Evolutionary conservation across 1,140 invertebrate genomes (phyloP), one percentile per base, ranked within the genome.

Genomic region (Uloborus diversus): DNA sequence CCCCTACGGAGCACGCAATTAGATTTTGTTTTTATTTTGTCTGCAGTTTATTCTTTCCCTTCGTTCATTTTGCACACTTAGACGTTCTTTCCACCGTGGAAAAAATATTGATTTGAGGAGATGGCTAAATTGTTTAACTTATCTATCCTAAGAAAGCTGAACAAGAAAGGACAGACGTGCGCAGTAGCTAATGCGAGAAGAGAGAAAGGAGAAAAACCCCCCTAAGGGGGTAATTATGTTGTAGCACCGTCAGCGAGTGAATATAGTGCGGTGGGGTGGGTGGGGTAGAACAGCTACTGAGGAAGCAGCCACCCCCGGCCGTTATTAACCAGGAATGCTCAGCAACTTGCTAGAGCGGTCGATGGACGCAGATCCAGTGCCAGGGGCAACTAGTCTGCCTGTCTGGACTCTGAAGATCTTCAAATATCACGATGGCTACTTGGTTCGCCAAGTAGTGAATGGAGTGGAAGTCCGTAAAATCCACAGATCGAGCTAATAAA

Each of bases 291-390:
- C 23, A n/a, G 68, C 68, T 71, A 71, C 68, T 59, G 68, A 25
- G 68, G 53, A 57, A 57, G 30, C 47, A 25, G 13, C 73, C 49
- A 53, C 73, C 49, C 61, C 73, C 73, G 49, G 73, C 30, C 49
- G 42, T 62, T 66, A 78, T 78, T 78, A 65, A 66, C 37, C n/a
- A 78, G 51, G 73, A 78, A 78, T 78, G 73, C 73, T 66, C 32
- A 47, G 20, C n/a, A 56, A 20, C 32, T 66, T 20, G 20, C 35
- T 20, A 20, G 30, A 49, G 35, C 71, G 73, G 62, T 65, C 73
- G 62, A 65, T 78, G 73, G 73, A 53, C 62, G 56, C 28, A 32
- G 14, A 53, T 53, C 49, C 4, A 47, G n/a, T 42, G 47, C 73
- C 61, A 28, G 47, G 27, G 61, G 47, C 73, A 66, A 56, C 61